Conservation (phyloP, 2,888 invertebrate genomes). For the Sialis lutaria region DNA sequence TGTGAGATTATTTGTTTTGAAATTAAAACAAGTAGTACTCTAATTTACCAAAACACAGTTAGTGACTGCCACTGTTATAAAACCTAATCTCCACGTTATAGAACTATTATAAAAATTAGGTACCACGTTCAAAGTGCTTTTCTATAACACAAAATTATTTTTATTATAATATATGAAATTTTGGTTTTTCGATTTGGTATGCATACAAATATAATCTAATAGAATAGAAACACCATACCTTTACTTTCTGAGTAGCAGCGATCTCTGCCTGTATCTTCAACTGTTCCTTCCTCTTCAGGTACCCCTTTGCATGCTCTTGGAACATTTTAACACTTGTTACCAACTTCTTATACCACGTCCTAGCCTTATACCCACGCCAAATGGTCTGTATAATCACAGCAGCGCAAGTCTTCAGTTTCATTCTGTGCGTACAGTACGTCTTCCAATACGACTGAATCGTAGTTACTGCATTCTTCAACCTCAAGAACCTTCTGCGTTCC, state of each 20-base stretch:
- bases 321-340: conserved; percentile 39
- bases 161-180: too few relatives aligned
- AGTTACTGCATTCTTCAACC: conserved; percentile 53
- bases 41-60: too few relatives aligned
- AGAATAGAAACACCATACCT: background rate
- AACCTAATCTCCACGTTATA: too few relatives aligned
- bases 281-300: conserved; percentile 31
- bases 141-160: too few relatives aligned
- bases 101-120: too few relatives aligned
- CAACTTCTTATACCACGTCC: conserved; percentile 48
- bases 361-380: conserved; percentile 53
- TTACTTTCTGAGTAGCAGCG: background rate
- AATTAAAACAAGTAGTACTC: too few relatives aligned
- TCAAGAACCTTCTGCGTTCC: conserved; percentile 59
- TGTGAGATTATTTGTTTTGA: too few relatives aligned
- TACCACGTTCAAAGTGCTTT: too few relatives aligned
- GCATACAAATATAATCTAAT: background rate
- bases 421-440: conserved; percentile 42
- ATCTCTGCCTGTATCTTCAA: conserved; percentile 7
- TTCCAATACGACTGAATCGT: conserved; percentile 60
- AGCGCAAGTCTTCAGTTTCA: conserved; percentile 24
- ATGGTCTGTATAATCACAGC: conserved; percentile 56
- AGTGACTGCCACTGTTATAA: too few relatives aligned
- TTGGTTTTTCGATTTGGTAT: too few relatives aligned
- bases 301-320: conserved; percentile 58